Conservation (phyloP, 2,113 vertebrate genomes). For the Isurus oxyrinchus region DNA sequence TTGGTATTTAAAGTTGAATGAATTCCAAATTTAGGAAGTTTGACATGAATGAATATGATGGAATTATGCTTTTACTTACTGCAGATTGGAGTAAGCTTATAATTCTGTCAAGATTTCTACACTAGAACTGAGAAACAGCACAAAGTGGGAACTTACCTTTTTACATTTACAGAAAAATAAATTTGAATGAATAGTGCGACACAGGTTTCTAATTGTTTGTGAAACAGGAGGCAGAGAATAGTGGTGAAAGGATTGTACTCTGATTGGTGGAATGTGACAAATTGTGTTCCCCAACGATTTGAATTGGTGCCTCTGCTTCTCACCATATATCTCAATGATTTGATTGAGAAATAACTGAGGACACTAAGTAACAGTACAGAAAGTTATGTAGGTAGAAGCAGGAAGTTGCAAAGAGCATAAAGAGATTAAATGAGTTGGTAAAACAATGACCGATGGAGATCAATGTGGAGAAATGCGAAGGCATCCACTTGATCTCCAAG, state of each 20-base stretch:
- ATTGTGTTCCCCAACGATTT: neutral
- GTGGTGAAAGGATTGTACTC: neutral
- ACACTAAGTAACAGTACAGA: neutral
- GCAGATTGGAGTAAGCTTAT: neutral
- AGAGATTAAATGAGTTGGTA: neutral
- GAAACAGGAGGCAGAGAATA: neutral
- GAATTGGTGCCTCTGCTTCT: neutral
- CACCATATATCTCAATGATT: neutral
- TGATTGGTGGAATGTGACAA: neutral
- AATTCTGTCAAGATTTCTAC: neutral
- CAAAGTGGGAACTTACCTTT: neutral
- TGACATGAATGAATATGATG: neutral
- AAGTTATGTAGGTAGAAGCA: neutral
- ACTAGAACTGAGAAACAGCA: neutral
- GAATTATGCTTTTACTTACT: neutral
- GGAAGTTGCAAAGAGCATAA: neutral
- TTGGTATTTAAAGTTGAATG: neutral
- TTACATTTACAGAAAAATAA: neutral
- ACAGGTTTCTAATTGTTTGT: neutral
- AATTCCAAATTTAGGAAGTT: neutral
- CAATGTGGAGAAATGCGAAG: neutral
- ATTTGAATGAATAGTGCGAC: neutral
- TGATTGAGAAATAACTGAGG: neutral
- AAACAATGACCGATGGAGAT: neutral
- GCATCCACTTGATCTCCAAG: neutral